Conservation (phyloP, 2,113 vertebrate species). For the Macaca fascicularis region T2T-MFA8v1.1 NC_088381.1:24807501-24808000, state of each 20-base stretch:
- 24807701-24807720: background rate
- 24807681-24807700: too few species aligned
- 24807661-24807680: background rate
- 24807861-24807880: background rate
- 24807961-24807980: conserved; percentile 61
- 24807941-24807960: conserved; percentile 41
- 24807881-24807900: conserved; percentile 20
- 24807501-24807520: background rate
- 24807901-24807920: conserved; percentile 38
- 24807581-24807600: background rate
- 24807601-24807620: too few species aligned
- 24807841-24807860: background rate
- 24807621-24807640: background rate
- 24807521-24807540: background rate
- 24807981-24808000: conserved; percentile 44
- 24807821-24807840: background rate
- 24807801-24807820: background rate
- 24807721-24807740: background rate
- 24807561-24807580: background rate
- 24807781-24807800: background rate
- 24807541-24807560: background rate
- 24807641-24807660: background rate
- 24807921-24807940: conserved; percentile 47
- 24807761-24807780: background rate
- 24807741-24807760: background rate